phyloP scores from a whole-genome alignment of 2,113 vertebrate species.

The Cacatua alba region DNA sequence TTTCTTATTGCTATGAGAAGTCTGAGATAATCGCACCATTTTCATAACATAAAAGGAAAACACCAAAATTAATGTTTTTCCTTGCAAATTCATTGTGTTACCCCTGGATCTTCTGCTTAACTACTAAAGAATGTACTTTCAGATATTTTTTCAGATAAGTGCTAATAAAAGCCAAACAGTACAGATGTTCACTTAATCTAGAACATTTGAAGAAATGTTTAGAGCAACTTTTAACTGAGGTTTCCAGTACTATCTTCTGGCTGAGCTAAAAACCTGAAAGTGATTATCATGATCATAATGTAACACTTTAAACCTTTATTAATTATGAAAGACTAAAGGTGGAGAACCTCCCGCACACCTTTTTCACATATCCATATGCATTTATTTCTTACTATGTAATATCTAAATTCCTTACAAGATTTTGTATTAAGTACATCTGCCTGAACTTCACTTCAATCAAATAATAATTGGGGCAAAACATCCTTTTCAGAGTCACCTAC shows the following conservation, averaged over 20 bases:
- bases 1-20: background rate
- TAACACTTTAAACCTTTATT: background rate
- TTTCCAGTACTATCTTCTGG: background rate
- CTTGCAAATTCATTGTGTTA: background rate
- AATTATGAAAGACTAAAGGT: background rate
- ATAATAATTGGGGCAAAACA: background rate
- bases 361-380: background rate
- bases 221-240: background rate
- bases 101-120: background rate
- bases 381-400: background rate
- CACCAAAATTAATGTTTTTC: background rate
- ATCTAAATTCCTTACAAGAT: background rate
- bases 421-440: background rate
- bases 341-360: background rate
- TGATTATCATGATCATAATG: background rate
- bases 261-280: background rate
- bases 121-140: background rate
- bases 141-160: background rate
- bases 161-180: background rate
- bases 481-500: background rate
- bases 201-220: background rate
- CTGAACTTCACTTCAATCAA: constrained; percentile 18
- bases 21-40: background rate
- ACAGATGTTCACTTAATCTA: background rate
- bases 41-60: background rate